Conservation (phyloP, 2,888 invertebrate species). For the Catonia carolina region DNA sequence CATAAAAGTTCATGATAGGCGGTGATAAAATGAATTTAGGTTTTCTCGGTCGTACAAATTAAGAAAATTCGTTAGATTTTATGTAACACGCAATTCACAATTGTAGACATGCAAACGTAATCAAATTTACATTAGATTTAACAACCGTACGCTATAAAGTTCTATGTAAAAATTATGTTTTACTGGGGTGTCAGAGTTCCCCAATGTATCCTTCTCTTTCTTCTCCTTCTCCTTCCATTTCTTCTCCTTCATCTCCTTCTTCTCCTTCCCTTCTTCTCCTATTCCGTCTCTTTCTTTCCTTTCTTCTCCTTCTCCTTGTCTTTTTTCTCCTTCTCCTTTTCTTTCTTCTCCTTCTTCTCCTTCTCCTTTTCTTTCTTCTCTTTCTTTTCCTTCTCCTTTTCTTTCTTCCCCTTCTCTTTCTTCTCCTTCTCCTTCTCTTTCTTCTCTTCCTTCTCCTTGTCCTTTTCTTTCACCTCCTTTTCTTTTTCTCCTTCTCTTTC, state of each 20-base stretch:
- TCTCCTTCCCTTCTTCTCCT: constrained; percentile 9
- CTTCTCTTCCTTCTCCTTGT: background rate
- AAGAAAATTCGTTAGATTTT: too few species aligned
- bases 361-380: background rate
- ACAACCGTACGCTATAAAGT: too few species aligned
- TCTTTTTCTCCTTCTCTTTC: constrained; percentile 2
- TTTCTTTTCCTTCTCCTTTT: background rate
- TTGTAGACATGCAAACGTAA: too few species aligned
- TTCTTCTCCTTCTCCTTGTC: background rate
- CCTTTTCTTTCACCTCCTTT: constrained; percentile 1
- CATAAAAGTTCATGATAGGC: too few species aligned
- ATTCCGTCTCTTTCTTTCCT: constrained; percentile 24
- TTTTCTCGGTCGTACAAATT: too few species aligned
- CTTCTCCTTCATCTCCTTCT: constrained; percentile 27
- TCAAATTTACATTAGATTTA: too few species aligned
- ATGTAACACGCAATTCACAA: too few species aligned
- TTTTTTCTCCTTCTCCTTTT: background rate
- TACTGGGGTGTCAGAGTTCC: too few species aligned
- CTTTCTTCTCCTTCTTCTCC: background rate
- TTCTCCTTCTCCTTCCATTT: background rate
- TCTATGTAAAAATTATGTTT: too few species aligned
- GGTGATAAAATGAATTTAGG: too few species aligned
- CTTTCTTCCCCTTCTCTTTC: background rate
- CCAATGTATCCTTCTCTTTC: background rate
- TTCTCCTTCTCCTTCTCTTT: background rate